A percentile compares a stretch with the other conserved stretches of the same genome.
These are phyloP conservation scores for Chrysina gloriosa DNA, from an alignment of 2,888 invertebrate species.

Conservation along the genomic window DNA sequence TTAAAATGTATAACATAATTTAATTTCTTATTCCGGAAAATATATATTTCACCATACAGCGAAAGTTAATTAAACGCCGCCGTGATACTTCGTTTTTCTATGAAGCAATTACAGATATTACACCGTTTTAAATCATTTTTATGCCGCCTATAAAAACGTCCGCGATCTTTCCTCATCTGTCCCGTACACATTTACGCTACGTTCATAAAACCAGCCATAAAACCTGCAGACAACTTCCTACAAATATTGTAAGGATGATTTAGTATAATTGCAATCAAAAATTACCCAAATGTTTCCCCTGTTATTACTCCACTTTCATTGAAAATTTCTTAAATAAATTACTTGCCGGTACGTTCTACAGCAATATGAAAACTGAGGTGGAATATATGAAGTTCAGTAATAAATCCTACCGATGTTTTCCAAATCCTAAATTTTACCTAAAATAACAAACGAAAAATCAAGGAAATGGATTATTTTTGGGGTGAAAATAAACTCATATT, in stretches of 20 bases:
- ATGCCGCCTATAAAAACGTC: slow-evolving; percentile 21
- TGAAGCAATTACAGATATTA: slow-evolving; percentile 23
- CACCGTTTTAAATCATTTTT: slow-evolving; percentile 25
- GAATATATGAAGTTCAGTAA: too few species aligned
- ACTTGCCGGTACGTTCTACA: too few species aligned
- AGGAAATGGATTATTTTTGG: too few species aligned
- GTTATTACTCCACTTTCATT: background rate
- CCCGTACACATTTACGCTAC: slow-evolving; percentile 7
- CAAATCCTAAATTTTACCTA: too few species aligned
- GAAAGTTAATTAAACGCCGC: slow-evolving; percentile 5
- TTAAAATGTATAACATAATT: too few species aligned
- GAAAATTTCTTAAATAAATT: too few species aligned
- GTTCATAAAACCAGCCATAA: slow-evolving; percentile 10
- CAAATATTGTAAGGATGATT: slow-evolving; percentile 13
- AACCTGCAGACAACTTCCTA: background rate
- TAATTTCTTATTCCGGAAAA: background rate
- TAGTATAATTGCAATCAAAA: slow-evolving; percentile 10
- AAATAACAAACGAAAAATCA: too few species aligned
- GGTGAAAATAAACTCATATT: too few species aligned
- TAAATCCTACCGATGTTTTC: too few species aligned
- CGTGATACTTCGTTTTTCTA: background rate
- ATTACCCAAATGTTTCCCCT: background rate
- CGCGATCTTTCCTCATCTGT: background rate
- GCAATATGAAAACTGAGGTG: too few species aligned
- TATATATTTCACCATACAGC: background rate